Evolutionary conservation across 2,797 vertebrate species (phyloP), one percentile per base, ranked within the genome.

Genomic region (Darevskia nairensis): DNA sequence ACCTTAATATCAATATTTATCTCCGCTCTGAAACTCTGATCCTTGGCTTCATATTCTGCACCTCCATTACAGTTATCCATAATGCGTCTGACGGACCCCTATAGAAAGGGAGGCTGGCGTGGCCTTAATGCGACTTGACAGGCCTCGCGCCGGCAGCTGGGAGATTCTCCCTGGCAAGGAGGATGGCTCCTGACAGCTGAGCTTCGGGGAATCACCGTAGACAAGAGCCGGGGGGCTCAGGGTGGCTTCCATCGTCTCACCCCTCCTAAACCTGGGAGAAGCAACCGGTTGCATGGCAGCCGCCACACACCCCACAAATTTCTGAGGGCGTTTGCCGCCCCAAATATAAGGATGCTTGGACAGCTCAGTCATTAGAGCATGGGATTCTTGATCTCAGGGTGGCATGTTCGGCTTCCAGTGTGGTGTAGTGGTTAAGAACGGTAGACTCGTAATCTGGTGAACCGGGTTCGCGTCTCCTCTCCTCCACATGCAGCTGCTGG

Each of bases 1-100:
- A 93, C 94, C 93, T 93, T 92, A 95, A 95, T 94, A 92, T 93
- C 81, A 86, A 84, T 92, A 93, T 96, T 95, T 95, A 95, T 95
- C 93, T 92, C 91, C 4, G 89, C 93, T 87, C 85, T 91, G 32
- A 72, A 94, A 82, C 89, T 86, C 94, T 3, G 69, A 91, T 93
- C 92, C 88, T 55, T 59, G 17, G 88, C 91, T 93, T 59, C 94
- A 82, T 82, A 41, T 80, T 82, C 95, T 83, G 92, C 90, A 91
- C 89, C 85, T 94, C 93, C 39, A 84, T 90, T 94, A 92, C 93
- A 82, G 90, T 55, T 72, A 94, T 89, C 85, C 13, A 89, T 83
- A 86, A 41, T 21, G 92, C 93, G n/a, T 91, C 92, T 32, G 92
- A 94, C 8, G 35, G 93, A 89, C 92, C 91, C 50, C 66, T 8